Conservation (phyloP, 2,797 vertebrate genomes). For the Muscicapa comitata region DNA sequence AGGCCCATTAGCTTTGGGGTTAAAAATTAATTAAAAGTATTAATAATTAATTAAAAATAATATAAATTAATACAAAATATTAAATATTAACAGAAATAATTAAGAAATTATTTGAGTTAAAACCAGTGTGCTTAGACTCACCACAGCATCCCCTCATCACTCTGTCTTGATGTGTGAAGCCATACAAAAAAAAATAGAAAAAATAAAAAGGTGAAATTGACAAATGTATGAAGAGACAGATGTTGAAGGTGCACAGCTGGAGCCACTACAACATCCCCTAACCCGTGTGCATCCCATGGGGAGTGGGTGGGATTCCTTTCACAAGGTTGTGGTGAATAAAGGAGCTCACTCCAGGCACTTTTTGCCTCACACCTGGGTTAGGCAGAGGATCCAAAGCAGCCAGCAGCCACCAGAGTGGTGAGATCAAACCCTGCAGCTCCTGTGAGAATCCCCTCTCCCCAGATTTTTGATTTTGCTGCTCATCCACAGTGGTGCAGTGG, state of each 20-base stretch:
- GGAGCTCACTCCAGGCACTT: not conserved
- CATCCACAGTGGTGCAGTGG: rapidly evolving
- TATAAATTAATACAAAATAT: not conserved
- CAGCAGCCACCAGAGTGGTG: not conserved
- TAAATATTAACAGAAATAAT: not conserved
- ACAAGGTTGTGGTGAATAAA: not conserved
- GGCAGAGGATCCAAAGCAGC: not conserved
- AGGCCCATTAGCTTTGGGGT: not conserved
- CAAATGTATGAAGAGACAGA: not conserved
- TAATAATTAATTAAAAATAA: not conserved
- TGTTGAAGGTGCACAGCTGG: not conserved
- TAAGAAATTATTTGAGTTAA: not conserved
- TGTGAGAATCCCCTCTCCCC: too few relatives aligned
- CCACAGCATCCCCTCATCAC: not conserved
- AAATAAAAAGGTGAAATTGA: not conserved
- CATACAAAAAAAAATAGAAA: not conserved
- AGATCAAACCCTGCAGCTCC: not conserved
- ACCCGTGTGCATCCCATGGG: rapidly evolving
- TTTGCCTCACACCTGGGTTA: not conserved
- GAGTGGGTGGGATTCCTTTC: too few relatives aligned
- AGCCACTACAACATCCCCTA: not conserved
- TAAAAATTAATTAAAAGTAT: not conserved
- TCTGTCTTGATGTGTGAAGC: not conserved
- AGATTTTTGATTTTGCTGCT: not conserved
- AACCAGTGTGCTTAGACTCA: not conserved